Base-by-base conservation (phyloP, 2,113 vertebrate species). In the Clarias gariepinus region DNA sequence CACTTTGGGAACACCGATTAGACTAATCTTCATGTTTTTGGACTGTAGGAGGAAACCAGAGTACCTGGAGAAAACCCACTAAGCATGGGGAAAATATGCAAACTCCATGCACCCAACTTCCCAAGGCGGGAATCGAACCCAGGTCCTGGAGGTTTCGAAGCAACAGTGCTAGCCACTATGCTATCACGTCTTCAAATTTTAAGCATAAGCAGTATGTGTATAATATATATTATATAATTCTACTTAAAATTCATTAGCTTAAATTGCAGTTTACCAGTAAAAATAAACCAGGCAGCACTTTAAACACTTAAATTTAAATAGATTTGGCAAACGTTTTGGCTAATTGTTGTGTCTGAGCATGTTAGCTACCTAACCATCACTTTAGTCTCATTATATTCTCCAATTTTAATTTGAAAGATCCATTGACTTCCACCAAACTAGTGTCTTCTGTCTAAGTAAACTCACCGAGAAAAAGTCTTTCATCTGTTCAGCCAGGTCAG, bases 401-500 rank as follows among this genome's bases (percentile, higher is more conserved):
- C 6, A 25, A 7, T 71, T 36, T 36, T 36, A 3, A 41, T 41
- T 41, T 73, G 19, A 41, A 73, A 73, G 33, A 19, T 19, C 19
- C 19, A 41, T 41, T 11, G 21, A 76, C 12, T 12, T 76, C 41
- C 74, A 55, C 74, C 25, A 55, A 18, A 55, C 15, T 15, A 55
- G 25, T 6, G 18, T 28, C 74, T 16, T 53, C 53, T 58, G 53
- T 3, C 52, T 3, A 23, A 23, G 30, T 60, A 15, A 9, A 2
- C 88, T 89, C 53, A 95, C 95, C 92, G 90, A 82, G 1, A 96
- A 88, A 88, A 95, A 96, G 19, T 90, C 91, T 53, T 91, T 91
- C 94, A 94, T 95, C 89, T 95, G 94, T 58, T 81, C 77, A 58
- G 92, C 90, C 25, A 96, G 91, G 73, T 95, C 93, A 21, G 92